A percentile compares a stretch with the other conserved stretches of the same genome.
Evolutionary conservation across 1,140 invertebrate species (phyloP).

Genomic region (Riptortus pedestris): DNA sequence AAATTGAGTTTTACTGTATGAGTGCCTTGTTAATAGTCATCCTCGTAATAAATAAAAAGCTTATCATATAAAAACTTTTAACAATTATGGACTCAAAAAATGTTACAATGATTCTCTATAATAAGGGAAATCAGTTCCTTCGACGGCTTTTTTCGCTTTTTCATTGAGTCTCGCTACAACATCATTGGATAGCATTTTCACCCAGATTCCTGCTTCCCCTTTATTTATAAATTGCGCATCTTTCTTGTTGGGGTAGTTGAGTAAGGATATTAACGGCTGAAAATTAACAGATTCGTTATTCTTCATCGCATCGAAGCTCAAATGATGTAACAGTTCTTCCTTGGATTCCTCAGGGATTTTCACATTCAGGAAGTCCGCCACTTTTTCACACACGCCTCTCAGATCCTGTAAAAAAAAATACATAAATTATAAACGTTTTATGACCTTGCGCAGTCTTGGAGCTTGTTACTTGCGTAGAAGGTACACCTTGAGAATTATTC

Average conservation of each 20-base stretch:
- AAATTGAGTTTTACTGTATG: too few relatives aligned
- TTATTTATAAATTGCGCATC: conserved; percentile 49
- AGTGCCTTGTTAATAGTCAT: too few relatives aligned
- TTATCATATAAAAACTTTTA: too few relatives aligned
- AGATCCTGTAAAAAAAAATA: conserved; percentile 41
- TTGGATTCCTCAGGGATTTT: conserved; percentile 53
- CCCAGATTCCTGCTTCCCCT: conserved; percentile 37
- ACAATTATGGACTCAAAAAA: too few relatives aligned
- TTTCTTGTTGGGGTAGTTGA: too few relatives aligned
- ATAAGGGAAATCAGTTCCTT: conserved; percentile 30
- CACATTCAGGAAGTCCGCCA: conserved; percentile 63
- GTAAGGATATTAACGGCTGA: too few relatives aligned
- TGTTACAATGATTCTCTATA: too few relatives aligned
- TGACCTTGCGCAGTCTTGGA: too few relatives aligned
- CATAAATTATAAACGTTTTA: too few relatives aligned
- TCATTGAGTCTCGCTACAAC: conserved; percentile 43
- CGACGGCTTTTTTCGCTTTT: conserved; percentile 43
- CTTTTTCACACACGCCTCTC: conserved; percentile 47
- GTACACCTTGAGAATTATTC: too few relatives aligned
- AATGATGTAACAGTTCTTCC: conserved; percentile 54
- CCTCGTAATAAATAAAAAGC: too few relatives aligned
- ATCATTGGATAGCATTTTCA: conserved; percentile 40
- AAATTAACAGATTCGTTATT: conserved; percentile 34
- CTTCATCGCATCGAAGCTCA: conserved; percentile 59
- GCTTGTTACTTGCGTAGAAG: too few relatives aligned